Base-by-base conservation (phyloP, 1,140 invertebrate genomes). In the Lepidurus arcticus region DNA sequence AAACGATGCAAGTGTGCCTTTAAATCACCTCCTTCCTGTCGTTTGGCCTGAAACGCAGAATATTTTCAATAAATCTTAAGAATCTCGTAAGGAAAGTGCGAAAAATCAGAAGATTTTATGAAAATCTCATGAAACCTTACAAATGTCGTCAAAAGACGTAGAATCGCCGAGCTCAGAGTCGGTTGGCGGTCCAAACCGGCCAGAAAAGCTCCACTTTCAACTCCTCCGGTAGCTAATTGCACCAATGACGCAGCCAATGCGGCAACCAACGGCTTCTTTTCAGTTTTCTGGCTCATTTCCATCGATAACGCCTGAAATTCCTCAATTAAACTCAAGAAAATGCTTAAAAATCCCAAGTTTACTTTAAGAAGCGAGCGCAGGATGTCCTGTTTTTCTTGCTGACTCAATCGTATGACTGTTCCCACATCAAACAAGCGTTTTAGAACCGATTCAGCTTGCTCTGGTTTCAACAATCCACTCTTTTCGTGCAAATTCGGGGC, bases 191-290 rank as follows among this genome's bases (percentile, higher is more conserved):
- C 77, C 76, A 80, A 43, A 65, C 53, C 74, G 3, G 73, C 34
- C 0, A 80, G 42, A 21, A 80, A 78, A 47, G 73, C n/a, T 4
- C 44, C 77, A n/a, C 45, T 76, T 16, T 44, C 42, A 8, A 74
- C 45, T 47, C 44, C 73, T 44, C 16, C 24, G n/a, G 16, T 44
- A 43, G 79, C 47, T 44, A 45, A n/a, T 73, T 53, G 44, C 42
- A 79, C 81, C 21, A 83, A 84, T 1, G 85, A 82, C 74, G 84
- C 79, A 42, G 82, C 82, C 78, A 83, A 82, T 21, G 80, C 79
- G n/a, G 10, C 34, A 10, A 74, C 73, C 16, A 74, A 78, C 1
- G 74, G 16, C 44, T 75, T 73, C 7, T 24, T 13, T 44, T 10
- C 6, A 34, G 73, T 75, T 24, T 65, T 44, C 24, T 44, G 77